phyloP scores from a whole-genome alignment of 1,140 invertebrate species.

The Sycophaga agraensis region DNA sequence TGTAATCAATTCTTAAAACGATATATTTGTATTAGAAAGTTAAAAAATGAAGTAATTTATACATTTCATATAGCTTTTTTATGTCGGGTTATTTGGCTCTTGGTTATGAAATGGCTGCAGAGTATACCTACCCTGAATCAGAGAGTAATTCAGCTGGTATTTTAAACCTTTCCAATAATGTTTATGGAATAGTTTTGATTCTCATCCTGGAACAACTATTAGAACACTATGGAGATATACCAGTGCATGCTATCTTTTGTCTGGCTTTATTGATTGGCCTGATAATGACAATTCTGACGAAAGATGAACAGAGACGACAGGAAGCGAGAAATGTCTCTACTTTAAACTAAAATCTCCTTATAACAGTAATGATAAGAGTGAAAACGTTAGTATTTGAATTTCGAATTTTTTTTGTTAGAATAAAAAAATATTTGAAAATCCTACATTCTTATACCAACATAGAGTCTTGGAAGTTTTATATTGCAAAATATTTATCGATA shows the following conservation, averaged over 20 bases:
- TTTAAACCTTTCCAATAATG: slow-evolving; percentile 67
- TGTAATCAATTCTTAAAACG: no score
- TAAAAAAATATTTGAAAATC: no score
- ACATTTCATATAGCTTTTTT: slow-evolving; percentile 71
- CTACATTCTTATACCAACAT: no score
- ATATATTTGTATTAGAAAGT: no score
- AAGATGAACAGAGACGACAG: slow-evolving; percentile 61
- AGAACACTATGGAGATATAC: slow-evolving; percentile 40
- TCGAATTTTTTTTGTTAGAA: no score
- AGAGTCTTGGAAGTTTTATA: no score
- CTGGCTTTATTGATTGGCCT: slow-evolving; percentile 55
- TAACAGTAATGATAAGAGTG: no score
- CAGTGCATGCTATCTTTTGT: slow-evolving; percentile 51
- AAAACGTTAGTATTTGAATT: no score
- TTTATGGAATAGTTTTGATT: slow-evolving; percentile 66
- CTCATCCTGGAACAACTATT: slow-evolving; percentile 41
- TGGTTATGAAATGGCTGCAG: slow-evolving; percentile 75
- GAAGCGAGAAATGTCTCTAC: no score
- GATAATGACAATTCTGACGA: slow-evolving; percentile 60
- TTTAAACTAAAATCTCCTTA: no score
- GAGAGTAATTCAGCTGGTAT: slow-evolving; percentile 69
- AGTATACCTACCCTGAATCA: slow-evolving; percentile 73
- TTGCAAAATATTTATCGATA: no score
- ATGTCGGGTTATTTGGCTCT: slow-evolving; percentile 74
- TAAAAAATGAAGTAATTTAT: no score